A percentile compares a stretch with the other conserved stretches of the same genome.
phyloP scores from a whole-genome alignment of 2,888 invertebrate species.

The Elysia crispata region DNA sequence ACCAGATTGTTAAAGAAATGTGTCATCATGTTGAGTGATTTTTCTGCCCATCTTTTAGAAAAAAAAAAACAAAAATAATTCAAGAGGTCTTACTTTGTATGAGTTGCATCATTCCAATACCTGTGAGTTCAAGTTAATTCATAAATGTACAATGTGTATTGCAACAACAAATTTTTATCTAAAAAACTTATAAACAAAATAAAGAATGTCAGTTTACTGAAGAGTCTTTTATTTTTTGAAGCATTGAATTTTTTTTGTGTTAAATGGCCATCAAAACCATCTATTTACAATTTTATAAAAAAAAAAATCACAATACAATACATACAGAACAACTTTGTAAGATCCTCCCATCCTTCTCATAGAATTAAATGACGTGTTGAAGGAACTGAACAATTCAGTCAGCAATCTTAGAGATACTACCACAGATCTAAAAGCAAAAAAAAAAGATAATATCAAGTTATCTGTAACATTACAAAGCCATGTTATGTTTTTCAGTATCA shows the following conservation, averaged over 20 bases:
- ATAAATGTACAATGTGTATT: too few relatives aligned
- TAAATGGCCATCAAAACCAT: not conserved
- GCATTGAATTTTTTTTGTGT: not conserved
- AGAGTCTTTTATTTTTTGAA: too few relatives aligned
- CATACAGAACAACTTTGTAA: constrained; percentile 87
- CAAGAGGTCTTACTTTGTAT: too few relatives aligned
- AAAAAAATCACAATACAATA: too few relatives aligned
- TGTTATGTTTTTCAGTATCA: too few relatives aligned
- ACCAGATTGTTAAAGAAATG: constrained; percentile 93
- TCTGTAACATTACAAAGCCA: too few relatives aligned
- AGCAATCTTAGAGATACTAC: constrained; percentile 91
- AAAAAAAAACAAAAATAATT: constrained; percentile 3
- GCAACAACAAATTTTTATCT: not conserved
- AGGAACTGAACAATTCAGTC: constrained; percentile 93
- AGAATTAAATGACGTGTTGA: constrained; percentile 91
- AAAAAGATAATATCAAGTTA: too few relatives aligned
- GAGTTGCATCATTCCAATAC: too few relatives aligned
- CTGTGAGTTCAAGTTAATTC: too few relatives aligned
- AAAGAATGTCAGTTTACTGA: too few relatives aligned
- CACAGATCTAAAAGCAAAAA: constrained; percentile 83
- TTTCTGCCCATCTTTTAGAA: constrained; percentile 87
- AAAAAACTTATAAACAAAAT: too few relatives aligned
- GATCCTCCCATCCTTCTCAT: constrained; percentile 89
- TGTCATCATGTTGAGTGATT: constrained; percentile 94
- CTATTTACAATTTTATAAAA: not conserved